Evolutionary conservation across 2,113 vertebrate genomes (phyloP), one percentile per base, ranked within the genome.

Genomic region (Heliornis fulica): DNA sequence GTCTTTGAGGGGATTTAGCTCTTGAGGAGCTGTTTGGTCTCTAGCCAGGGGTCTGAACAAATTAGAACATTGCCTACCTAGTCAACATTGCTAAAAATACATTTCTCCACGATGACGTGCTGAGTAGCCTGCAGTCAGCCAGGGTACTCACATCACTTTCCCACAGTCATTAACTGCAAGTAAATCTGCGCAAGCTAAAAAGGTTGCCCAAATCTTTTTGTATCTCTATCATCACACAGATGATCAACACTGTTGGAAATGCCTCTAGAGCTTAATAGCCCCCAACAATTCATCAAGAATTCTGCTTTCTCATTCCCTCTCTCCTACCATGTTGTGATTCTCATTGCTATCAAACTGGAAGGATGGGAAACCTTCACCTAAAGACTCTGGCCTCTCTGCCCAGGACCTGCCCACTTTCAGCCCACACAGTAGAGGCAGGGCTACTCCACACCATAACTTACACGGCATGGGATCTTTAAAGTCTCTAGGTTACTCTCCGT

Each of bases 161-260:
- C 69, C 41, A 26, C 46, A 26, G 34, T 5, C 43, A 54, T 11
- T 15, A 79, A n/a, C 50, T 2, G 1, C 2, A 46, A 72, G 32
- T 36, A 68, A 53, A 79, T 11, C 60, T 54, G 65, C 13, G 22
- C 64, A 74, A 38, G 32, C 17, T 23, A 59, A 45, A 54, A 26
- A n/a, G 5, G 0, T 1, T 50, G 7, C 38, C 26, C 3, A 0
- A n/a, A 51, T 9, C 7, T 61, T 76, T 65, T 3, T 25, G 8
- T 8, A 9, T 9, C 38, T 66, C n/a, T 57, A 7, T 36, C 38
- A 22, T 38, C 76, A 48, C 41, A 59, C 18, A 56, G 6, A 64
- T 1, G 3, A 57, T 9, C 53, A 65, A 13, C 15, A 14, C 11
- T 16, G 21, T 1, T 75, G 85, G 66, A 90, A 90, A 51, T 13